Conservation (phyloP, 2,113 vertebrate species). For the Maccullochella peelii region DNA sequence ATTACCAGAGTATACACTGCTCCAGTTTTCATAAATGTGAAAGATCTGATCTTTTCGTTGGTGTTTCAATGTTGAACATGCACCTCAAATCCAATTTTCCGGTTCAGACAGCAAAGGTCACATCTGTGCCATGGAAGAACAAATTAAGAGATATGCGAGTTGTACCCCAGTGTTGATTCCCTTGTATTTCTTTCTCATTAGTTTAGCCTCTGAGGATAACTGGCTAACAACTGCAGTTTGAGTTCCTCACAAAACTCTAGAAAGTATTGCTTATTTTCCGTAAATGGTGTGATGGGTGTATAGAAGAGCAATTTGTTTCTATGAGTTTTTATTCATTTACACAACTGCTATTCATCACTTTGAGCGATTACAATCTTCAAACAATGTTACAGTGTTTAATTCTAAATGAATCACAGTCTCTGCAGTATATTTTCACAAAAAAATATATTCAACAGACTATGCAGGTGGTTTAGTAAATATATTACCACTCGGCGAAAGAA, state of each 20-base stretch:
- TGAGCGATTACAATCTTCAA: conserved; percentile 37
- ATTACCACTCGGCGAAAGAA: conserved; percentile 7
- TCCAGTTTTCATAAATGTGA: neutral
- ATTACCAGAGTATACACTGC: conserved; percentile 24
- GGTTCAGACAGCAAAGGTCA: conserved; percentile 18
- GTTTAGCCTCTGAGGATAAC: conserved; percentile 11
- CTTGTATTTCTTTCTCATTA: conserved; percentile 13
- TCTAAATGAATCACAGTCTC: conserved; percentile 32
- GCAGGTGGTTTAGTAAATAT: conserved; percentile 37
- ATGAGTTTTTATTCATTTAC: conserved; percentile 35
- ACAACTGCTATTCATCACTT: conserved; percentile 44
- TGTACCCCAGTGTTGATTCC: neutral
- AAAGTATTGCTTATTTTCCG: conserved; percentile 19
- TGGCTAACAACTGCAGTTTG: conserved; percentile 21
- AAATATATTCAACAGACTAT: neutral
- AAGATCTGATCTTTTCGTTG: neutral
- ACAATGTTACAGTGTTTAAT: conserved; percentile 22
- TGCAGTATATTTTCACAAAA: neutral
- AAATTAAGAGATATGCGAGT: neutral
- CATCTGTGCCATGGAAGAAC: too few species aligned
- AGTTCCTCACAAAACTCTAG: conserved; percentile 1
- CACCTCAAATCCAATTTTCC: neutral
- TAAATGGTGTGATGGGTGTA: neutral
- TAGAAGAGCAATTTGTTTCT: conserved; percentile 39
- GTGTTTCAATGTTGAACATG: neutral